Conservation (phyloP, 2,888 invertebrate genomes). For the Trilocha varians region DNA sequence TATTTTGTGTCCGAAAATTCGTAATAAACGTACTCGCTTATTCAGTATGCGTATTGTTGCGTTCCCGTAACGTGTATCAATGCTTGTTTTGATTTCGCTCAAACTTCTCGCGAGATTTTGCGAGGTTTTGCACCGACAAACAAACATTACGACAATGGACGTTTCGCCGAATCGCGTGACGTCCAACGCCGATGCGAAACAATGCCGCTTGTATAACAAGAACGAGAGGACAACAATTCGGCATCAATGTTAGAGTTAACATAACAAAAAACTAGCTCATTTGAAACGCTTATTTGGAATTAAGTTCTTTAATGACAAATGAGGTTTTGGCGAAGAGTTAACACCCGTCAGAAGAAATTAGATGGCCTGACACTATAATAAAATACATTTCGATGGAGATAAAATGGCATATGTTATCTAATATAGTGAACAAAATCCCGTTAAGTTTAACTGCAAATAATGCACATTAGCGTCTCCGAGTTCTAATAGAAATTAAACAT, state of each 20-base stretch:
- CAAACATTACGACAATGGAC: constrained; percentile 67
- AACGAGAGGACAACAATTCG: constrained; percentile 45
- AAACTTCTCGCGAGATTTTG: constrained; percentile 57
- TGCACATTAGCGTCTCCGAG: background rate
- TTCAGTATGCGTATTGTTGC: constrained; percentile 13
- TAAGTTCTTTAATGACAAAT: too few relatives aligned
- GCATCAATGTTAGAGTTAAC: constrained; percentile 15
- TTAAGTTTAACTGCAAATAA: background rate
- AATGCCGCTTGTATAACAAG: constrained; percentile 63
- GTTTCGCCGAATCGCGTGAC: constrained; percentile 60
- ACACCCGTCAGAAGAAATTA: too few relatives aligned
- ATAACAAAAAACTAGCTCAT: too few relatives aligned
- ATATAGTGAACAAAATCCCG: background rate
- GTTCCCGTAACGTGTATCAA: constrained; percentile 33
- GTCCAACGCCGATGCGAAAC: constrained; percentile 58
- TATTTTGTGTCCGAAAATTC: too few relatives aligned
- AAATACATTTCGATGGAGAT: too few relatives aligned
- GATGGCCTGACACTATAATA: too few relatives aligned
- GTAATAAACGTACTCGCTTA: constrained; percentile 14
- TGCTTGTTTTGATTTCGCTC: constrained; percentile 50
- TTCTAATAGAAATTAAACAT: background rate
- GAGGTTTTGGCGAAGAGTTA: too few relatives aligned
- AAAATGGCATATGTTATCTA: too few relatives aligned
- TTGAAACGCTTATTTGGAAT: too few relatives aligned
- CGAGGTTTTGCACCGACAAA: constrained; percentile 51